Base-by-base conservation (phyloP, 1,140 invertebrate genomes). In the Brachionus koreanus region DNA sequence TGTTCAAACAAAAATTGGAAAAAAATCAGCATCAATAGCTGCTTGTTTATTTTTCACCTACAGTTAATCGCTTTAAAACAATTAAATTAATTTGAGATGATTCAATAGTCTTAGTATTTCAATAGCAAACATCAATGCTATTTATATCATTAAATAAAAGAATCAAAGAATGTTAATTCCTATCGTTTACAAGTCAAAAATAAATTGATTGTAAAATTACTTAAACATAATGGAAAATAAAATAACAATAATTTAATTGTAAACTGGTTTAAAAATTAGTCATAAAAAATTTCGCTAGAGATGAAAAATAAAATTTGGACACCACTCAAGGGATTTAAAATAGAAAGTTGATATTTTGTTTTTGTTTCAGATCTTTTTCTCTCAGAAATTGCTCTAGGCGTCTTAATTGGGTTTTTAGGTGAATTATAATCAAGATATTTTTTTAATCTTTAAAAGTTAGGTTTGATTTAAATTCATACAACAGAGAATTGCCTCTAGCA, bases 361-460 rank as follows among this genome's bases (percentile, higher is more conserved):
- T 39, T 1, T 39, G 12, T 33, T 37, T 65, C 5, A 25, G 10
- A 29, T 37, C 6, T n/a, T 69, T 39, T 69, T 69, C 33, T 16
- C n/a, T 69, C 13, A 19, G 13, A 69, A 39, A 23, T 65, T 5
- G 35, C 65, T 39, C 35, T 2, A 37, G 35, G 65, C 16, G 5
- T 9, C 5, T 69, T 69, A 39, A 39, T 39, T n/a, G 9, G 37
- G 35, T 9, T 65, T 12, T 39, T 69, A 69, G 35, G 35, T 69
- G 65, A 69, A 69, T 65, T 23, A 33, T 69, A 69, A 69, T 69
- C 65, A 69, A 69, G 37, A 39, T 69, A 69, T 69, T 69, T 69
- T 42, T 39, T 16, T 69, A 19, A 69, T 37, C 35, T 39, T 69
- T 69, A 19, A 37, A 69, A 37, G 37, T 39, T 69, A 13, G 25